phyloP scores from a whole-genome alignment of 2,797 vertebrate genomes.

The Hippopotamyrus pictus region DNA sequence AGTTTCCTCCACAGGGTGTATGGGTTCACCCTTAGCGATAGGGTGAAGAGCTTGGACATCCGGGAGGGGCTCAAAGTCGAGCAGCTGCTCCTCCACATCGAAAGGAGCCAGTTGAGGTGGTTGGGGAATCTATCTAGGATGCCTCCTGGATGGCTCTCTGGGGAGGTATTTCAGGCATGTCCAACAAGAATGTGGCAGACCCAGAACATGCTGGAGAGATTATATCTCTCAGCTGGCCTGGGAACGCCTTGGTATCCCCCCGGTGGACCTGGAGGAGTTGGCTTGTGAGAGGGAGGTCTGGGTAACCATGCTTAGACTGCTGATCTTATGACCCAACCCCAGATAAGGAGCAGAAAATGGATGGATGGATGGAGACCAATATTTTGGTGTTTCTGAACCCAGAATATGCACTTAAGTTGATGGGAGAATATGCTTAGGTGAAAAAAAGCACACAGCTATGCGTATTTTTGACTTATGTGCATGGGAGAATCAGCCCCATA shows the following conservation, averaged over 20 bases:
- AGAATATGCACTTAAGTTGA: neutral
- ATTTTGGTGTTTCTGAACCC: neutral
- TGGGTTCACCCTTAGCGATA: neutral
- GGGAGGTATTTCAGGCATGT: neutral
- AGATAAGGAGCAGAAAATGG: neutral
- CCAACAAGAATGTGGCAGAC: neutral
- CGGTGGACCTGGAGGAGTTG: neutral
- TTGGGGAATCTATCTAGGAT: too few species aligned
- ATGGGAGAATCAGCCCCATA: neutral
- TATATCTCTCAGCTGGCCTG: too few species aligned
- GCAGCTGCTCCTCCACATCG: neutral
- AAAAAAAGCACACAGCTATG: neutral
- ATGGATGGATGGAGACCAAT: neutral
- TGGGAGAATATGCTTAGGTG: neutral
- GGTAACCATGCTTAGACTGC: neutral
- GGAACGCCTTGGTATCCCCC: too few species aligned
- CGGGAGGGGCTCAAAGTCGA: neutral
- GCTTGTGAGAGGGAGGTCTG: neutral
- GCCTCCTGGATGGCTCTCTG: neutral
- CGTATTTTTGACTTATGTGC: neutral
- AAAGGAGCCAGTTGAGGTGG: neutral
- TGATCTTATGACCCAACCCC: neutral
- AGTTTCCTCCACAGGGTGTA: neutral
- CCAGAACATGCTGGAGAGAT: neutral
- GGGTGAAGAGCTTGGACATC: neutral